Evolutionary conservation across 2,797 vertebrate genomes (phyloP).

Genomic region (Micrastur ruficollis): DNA sequence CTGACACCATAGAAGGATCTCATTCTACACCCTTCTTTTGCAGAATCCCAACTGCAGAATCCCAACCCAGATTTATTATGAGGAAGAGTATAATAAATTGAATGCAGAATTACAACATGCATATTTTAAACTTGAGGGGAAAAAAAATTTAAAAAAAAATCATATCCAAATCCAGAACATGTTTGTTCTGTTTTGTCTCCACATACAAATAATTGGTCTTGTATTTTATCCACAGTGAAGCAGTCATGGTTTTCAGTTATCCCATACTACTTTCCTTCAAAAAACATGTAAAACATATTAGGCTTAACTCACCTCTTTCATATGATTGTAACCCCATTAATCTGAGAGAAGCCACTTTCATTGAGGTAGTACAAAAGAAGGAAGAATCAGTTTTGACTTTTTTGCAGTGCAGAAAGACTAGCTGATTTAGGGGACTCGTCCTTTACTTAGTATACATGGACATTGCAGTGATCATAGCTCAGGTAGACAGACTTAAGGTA

Average conservation of each 20-base stretch:
- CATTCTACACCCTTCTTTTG: neutral
- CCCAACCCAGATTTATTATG: neutral
- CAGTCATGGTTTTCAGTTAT: neutral
- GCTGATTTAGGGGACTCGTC: neutral
- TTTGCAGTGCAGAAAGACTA: neutral
- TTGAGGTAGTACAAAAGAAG: neutral
- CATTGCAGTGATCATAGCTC: neutral
- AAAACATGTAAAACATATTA: neutral
- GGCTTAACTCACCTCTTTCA: conserved; percentile 41
- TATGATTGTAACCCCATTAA: conserved; percentile 10
- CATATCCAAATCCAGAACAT: neutral
- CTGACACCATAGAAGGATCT: neutral
- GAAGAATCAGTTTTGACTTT: neutral
- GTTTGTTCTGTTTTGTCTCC: neutral
- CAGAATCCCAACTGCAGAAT: neutral
- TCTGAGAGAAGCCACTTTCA: neutral
- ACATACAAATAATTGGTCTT: neutral
- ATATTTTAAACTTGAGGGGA: neutral
- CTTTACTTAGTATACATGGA: neutral
- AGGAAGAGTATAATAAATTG: neutral
- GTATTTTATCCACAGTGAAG: neutral
- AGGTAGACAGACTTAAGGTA: neutral
- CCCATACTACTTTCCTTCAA: neutral
- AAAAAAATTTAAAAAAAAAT: neutral
- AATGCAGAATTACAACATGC: neutral